Percentiles rank a stretch among this genome's conserved stretches.
phyloP scores from a whole-genome alignment of 1,140 invertebrate species.

The Pseudobourletiella spinata region DNA sequence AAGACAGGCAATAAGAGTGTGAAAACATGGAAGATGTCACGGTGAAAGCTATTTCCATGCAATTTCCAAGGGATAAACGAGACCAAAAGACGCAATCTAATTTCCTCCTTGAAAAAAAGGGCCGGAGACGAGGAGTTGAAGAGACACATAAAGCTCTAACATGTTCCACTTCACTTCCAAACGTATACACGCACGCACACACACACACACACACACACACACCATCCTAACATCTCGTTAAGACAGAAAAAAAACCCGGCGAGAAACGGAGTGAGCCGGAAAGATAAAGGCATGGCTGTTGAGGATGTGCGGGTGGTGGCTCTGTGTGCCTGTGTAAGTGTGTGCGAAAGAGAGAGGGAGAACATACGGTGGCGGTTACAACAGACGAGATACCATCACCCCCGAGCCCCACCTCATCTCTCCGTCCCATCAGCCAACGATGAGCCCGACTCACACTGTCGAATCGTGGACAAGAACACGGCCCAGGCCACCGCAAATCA shows the following conservation, averaged over 20 bases:
- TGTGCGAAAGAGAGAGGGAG: not conserved
- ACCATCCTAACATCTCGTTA: not conserved
- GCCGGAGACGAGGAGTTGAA: too few relatives aligned
- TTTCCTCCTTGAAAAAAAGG: too few relatives aligned
- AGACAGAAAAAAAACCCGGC: not conserved
- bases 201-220: not conserved
- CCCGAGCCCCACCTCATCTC: too few relatives aligned
- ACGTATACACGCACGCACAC: not conserved
- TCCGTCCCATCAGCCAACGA: too few relatives aligned
- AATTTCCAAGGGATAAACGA: conserved; percentile 8
- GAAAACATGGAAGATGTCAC: conserved; percentile 10
- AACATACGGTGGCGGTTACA: not conserved
- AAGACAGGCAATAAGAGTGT: conserved; percentile 7
- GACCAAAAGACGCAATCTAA: conserved; percentile 12
- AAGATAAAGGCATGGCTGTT: too few relatives aligned
- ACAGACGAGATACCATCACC: too few relatives aligned
- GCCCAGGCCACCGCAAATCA: too few relatives aligned
- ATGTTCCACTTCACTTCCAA: not conserved
- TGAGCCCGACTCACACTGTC: too few relatives aligned
- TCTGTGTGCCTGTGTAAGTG: not conserved
- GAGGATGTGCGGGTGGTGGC: not conserved
- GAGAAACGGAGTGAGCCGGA: too few relatives aligned
- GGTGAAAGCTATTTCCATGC: conserved; percentile 10
- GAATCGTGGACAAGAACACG: too few relatives aligned
- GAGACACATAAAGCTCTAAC: too few relatives aligned